Conservation (phyloP, 2,797 vertebrate genomes). For the Acanthiza pusilla region DNA sequence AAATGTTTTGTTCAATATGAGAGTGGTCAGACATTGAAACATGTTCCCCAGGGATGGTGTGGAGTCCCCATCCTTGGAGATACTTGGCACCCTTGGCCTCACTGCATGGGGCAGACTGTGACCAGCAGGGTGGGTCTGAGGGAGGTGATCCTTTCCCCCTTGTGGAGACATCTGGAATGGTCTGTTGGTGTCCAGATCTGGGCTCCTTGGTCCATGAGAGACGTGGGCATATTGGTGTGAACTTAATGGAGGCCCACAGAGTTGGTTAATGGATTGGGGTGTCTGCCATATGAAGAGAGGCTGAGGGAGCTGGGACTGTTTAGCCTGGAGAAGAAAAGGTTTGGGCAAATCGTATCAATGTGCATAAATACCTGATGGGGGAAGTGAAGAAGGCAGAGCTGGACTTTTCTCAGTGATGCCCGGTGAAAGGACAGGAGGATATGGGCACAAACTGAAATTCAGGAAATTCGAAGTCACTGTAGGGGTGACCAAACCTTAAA, state of each 20-base stretch:
- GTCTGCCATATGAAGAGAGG: neutral
- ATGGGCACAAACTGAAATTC: neutral
- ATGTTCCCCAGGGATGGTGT: neutral
- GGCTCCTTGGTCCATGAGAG: neutral
- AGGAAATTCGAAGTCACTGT: neutral
- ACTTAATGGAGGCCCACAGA: neutral
- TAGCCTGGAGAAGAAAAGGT: neutral
- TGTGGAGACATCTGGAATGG: neutral
- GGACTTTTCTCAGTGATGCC: neutral
- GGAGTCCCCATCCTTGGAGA: neutral
- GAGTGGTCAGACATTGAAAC: neutral
- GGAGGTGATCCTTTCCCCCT: neutral
- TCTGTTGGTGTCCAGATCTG: neutral
- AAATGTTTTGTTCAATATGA: neutral
- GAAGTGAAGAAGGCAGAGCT: neutral
- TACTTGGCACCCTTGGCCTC: neutral
- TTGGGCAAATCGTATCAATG: neutral
- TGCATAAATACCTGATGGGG: neutral
- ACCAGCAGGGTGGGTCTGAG: neutral
- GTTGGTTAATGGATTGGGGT: neutral
- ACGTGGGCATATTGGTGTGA: fast-evolving
- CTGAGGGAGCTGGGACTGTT: neutral
- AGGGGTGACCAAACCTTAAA: neutral
- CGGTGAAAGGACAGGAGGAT: neutral
- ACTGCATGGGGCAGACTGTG: neutral